Base-by-base conservation (phyloP, 2,113 vertebrate genomes). In the Carassius gibelio region DNA sequence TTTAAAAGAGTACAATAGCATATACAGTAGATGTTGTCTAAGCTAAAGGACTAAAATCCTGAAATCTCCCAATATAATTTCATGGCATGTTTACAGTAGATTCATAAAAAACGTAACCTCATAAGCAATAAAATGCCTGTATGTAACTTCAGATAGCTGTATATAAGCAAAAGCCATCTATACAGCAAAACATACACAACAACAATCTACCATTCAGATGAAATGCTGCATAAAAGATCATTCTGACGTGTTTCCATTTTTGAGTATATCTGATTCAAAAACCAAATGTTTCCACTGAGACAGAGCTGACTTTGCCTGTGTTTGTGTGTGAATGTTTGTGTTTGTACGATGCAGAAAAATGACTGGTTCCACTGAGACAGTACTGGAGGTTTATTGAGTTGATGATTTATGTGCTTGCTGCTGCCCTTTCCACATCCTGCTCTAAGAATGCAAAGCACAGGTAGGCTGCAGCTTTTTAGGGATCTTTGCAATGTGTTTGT, bases 351-450 rank as follows among this genome's bases (percentile, higher is more conserved):
- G 75, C 15, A 52, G 55, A 68, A 71, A 36, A 68, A 55, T 80
- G 42, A 52, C 79, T 81, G 79, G 14, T 69, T 68, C 76, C 82
- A 81, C 71, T 19, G 86, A 87, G 83, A 85, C 82, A 82, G 38
- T 10, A 15, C 83, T 78, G 83, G 61, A 50, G 68, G 71, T 78
- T 75, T 76, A 72, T 66, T 71, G 87, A 69, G 83, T 52, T 48
- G 72, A 85, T 88, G 87, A 88, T 88, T 88, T 85, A 88, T 88
- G 83, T 82, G 86, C 61, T 78, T 66, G 42, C 2, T 5, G 30
- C 10, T 30, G 50, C 23, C 50, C 48, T 83, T 83, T 83, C 50
- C 81, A 42, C 74, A 81, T 87, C 61, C 50, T 38, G 74, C 34
- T 10, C 72, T 84, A 75, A 57, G 79, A 85, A 85, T 87, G 86